These are phyloP conservation scores for Pachypsylla venusta DNA, from an alignment of 1,140 invertebrate species.

Conservation along the genomic window DNA sequence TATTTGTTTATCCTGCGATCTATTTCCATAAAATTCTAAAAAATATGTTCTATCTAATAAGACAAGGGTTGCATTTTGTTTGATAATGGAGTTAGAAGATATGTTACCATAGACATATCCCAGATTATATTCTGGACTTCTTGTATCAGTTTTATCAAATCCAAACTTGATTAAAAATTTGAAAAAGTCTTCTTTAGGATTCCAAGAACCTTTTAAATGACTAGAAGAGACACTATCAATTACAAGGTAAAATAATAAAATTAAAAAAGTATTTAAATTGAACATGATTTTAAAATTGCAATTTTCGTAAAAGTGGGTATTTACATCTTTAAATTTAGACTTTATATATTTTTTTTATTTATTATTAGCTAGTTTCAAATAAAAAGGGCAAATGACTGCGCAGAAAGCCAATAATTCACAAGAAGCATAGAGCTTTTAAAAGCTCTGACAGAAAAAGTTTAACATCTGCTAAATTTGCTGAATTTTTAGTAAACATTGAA, in stretches of 20 bases:
- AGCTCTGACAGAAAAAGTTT: too few relatives aligned
- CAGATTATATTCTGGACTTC: slow-evolving; percentile 60
- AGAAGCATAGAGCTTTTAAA: too few relatives aligned
- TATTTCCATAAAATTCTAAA: slow-evolving; percentile 73
- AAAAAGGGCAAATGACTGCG: slow-evolving; percentile 1
- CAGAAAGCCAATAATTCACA: too few relatives aligned
- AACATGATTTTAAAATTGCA: slow-evolving; percentile 1
- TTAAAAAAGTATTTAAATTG: neutral
- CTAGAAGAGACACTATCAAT: slow-evolving; percentile 25
- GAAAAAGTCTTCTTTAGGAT: slow-evolving; percentile 57
- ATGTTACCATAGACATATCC: slow-evolving; percentile 94
- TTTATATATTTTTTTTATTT: slow-evolving; percentile 1
- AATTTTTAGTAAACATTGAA: too few relatives aligned
- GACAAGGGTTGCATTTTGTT: slow-evolving; percentile 36
- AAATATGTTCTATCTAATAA: slow-evolving; percentile 66
- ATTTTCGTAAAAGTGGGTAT: neutral
- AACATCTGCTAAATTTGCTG: too few relatives aligned
- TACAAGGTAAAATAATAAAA: neutral
- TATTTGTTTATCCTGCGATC: slow-evolving; percentile 41
- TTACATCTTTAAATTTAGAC: neutral
- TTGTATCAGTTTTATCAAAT: slow-evolving; percentile 86
- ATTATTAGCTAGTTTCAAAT: neutral
- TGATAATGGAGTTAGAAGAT: slow-evolving; percentile 59
- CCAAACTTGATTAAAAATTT: slow-evolving; percentile 88
- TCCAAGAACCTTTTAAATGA: slow-evolving; percentile 46